phyloP scores from a whole-genome alignment of 1,140 invertebrate genomes.

The Bombus sibiricus region DNA sequence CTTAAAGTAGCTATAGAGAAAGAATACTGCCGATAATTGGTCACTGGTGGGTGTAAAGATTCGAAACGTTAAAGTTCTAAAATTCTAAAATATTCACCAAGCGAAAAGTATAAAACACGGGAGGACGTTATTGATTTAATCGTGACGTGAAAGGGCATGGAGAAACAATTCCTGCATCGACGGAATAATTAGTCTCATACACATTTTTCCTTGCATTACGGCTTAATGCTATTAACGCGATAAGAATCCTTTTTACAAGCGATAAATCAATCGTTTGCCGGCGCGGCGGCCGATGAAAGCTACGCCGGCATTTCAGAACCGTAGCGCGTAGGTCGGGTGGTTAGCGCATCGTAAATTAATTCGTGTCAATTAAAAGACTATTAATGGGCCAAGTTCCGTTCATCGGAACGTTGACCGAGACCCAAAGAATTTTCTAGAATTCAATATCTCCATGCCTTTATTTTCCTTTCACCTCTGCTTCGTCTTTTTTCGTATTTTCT shows the following conservation, averaged over 20 bases:
- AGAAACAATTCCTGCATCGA: too few relatives aligned
- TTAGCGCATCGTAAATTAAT: slow-evolving; percentile 54
- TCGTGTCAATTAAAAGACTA: slow-evolving; percentile 45
- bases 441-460: neutral
- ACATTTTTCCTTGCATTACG: slow-evolving; percentile 16
- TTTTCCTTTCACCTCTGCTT: neutral
- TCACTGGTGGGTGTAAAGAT: too few relatives aligned
- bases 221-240: slow-evolving; percentile 30
- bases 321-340: slow-evolving; percentile 8
- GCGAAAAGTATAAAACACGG: neutral
- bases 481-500: too few relatives aligned
- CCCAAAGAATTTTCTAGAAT: neutral
- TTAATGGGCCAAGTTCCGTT: slow-evolving; percentile 15
- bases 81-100: too few relatives aligned
- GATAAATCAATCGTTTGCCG: slow-evolving; percentile 44
- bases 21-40: too few relatives aligned
- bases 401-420: slow-evolving; percentile 20
- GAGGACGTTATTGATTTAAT: neutral
- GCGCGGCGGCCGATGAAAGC: neutral
- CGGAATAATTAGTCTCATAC: slow-evolving; percentile 35
- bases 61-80: too few relatives aligned
- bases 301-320: slow-evolving; percentile 6
- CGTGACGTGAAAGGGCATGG: neutral
- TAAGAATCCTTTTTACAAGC: slow-evolving; percentile 43
- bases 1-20: too few relatives aligned